phyloP scores from a whole-genome alignment of 2,888 invertebrate species.

The Ommatoiulus sabulosus region DNA sequence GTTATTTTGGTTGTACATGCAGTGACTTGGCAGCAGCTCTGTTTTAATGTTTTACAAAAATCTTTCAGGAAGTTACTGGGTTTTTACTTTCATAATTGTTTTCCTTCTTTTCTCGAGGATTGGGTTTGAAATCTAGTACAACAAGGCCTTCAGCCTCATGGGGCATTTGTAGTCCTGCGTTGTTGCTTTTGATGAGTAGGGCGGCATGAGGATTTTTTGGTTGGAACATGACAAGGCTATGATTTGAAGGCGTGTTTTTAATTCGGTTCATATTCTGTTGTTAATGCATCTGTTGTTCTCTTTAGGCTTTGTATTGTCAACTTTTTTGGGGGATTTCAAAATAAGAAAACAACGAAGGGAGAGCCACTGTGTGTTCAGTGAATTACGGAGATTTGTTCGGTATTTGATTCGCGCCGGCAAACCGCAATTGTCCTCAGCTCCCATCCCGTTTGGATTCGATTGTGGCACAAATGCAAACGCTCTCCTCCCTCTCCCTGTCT shows the following conservation, averaged over 20 bases:
- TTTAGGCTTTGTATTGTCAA: slow-evolving; percentile 48
- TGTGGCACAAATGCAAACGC: slow-evolving; percentile 41
- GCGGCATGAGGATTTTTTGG: not conserved
- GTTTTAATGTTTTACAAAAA: not conserved
- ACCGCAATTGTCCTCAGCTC: not conserved
- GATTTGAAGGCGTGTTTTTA: slow-evolving; percentile 38
- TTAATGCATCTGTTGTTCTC: slow-evolving; percentile 38
- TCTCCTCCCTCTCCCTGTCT: slow-evolving; percentile 44
- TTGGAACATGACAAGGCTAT: slow-evolving; percentile 14
- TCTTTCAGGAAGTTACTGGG: not conserved
- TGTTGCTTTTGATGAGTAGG: not conserved
- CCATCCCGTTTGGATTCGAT: slow-evolving; percentile 35
- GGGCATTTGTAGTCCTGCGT: too few species aligned
- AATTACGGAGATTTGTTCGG: slow-evolving; percentile 4
- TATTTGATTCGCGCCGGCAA: not conserved
- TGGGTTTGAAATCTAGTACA: not conserved
- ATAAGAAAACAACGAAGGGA: not conserved
- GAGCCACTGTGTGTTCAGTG: slow-evolving; percentile 30
- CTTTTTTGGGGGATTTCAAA: slow-evolving; percentile 1
- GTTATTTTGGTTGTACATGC: not conserved
- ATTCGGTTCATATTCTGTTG: slow-evolving; percentile 47
- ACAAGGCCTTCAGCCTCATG: too few species aligned
- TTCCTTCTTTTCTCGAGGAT: not conserved
- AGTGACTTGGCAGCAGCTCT: not conserved
- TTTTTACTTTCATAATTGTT: not conserved